phyloP scores from a whole-genome alignment of 2,888 invertebrate species.

The Hirudinaria manillensis region DNA sequence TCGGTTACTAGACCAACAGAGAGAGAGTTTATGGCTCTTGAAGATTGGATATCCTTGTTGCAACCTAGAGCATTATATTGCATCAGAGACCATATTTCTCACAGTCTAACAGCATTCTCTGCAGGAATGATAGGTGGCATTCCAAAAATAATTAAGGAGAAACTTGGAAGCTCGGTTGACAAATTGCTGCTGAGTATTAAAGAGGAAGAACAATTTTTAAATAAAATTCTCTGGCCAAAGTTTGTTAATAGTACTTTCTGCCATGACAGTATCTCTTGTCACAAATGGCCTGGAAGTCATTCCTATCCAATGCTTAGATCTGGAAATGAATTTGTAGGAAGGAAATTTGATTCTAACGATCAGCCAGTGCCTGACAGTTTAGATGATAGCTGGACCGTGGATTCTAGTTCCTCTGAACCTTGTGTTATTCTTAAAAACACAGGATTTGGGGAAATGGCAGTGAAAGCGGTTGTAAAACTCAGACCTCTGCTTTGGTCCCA shows the following conservation, averaged over 20 bases:
- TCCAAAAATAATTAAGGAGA: constrained; percentile 27
- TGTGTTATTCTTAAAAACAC: constrained; percentile 40
- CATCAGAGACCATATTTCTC: constrained; percentile 40
- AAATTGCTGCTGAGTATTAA: constrained; percentile 34
- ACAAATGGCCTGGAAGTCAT: constrained; percentile 31
- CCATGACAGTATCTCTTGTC: constrained; percentile 41
- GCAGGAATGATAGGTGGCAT: constrained; percentile 38
- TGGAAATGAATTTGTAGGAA: constrained; percentile 39
- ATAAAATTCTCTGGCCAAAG: constrained; percentile 36
- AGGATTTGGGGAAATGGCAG: constrained; percentile 38
- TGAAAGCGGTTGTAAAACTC: constrained; percentile 35
- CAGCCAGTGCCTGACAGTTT: constrained; percentile 29
- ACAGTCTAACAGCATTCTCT: constrained; percentile 31
- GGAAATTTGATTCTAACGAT: constrained; percentile 40
- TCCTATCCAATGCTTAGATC: constrained; percentile 38
- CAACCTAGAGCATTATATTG: constrained; percentile 36
- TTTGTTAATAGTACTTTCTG: constrained; percentile 35
- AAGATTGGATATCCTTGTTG: constrained; percentile 37
- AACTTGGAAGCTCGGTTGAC: background rate
- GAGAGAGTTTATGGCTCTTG: constrained; percentile 37
- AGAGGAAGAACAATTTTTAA: constrained; percentile 32
- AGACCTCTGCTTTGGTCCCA: constrained; percentile 41
- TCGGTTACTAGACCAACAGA: constrained; percentile 38
- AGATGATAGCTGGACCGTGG: constrained; percentile 34
- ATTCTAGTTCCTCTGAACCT: constrained; percentile 24